phyloP scores from a whole-genome alignment of 2,888 invertebrate species.

The Agrotis puta region DNA sequence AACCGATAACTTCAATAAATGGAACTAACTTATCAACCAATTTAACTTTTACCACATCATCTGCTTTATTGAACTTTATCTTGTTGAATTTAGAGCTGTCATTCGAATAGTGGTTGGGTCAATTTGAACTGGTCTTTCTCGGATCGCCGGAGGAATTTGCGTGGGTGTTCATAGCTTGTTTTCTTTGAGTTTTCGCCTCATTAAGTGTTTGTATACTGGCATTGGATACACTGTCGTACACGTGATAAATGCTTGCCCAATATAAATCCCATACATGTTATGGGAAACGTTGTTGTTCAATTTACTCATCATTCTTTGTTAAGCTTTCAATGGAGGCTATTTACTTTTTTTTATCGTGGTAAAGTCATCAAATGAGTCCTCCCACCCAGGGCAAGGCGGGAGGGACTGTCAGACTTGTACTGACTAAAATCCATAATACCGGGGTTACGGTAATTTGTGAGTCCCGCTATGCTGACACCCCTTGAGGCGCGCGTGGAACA shows the following conservation, averaged over 20 bases:
- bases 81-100: conserved; percentile 1
- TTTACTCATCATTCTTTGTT: conserved; percentile 66
- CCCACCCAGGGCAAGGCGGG: too few species aligned
- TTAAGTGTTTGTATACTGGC: conserved; percentile 86
- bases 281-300: conserved; percentile 80
- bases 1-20: conserved; percentile 48
- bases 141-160: conserved; percentile 74
- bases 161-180: conserved; percentile 82
- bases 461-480: too few species aligned
- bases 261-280: conserved; percentile 77
- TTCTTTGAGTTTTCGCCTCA: conserved; percentile 86
- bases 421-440: too few species aligned
- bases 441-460: too few species aligned
- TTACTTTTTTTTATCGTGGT: too few species aligned
- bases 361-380: too few species aligned
- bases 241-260: conserved; percentile 83
- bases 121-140: conserved; percentile 42
- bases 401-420: too few species aligned
- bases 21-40: conserved; percentile 31
- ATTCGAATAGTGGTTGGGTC: neutral
- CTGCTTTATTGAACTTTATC: conserved; percentile 3
- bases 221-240: conserved; percentile 77
- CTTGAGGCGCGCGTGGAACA: too few species aligned
- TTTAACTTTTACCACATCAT: neutral
- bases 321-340: conserved; percentile 14